A percentile compares a stretch with the other conserved stretches of the same genome.
These are phyloP conservation scores for Cheilosia variabilis DNA, from an alignment of 2,888 invertebrate genomes.

Conservation along the genomic window DNA sequence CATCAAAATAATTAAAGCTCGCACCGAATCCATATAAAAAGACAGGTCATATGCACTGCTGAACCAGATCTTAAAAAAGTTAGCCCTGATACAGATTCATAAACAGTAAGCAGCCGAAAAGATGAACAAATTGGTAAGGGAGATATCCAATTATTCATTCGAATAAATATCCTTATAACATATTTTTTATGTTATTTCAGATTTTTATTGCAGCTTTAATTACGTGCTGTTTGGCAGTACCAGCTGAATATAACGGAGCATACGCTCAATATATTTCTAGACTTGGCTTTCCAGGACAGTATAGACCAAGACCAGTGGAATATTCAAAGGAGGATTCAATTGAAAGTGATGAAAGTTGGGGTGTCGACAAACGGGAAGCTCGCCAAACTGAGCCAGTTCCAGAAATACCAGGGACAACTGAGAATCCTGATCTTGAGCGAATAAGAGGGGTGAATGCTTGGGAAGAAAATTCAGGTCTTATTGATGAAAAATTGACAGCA, in stretches of 20 bases:
- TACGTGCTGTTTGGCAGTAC: slow-evolving; percentile 19
- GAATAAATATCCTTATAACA: neutral
- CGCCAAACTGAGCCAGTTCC: neutral
- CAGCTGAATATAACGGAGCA: slow-evolving; percentile 10
- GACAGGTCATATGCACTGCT: neutral
- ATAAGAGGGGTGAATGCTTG: slow-evolving; percentile 15
- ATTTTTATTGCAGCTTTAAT: slow-evolving; percentile 16
- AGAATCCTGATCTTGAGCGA: slow-evolving; percentile 7
- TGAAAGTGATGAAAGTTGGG: slow-evolving; percentile 34
- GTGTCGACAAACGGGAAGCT: slow-evolving; percentile 38
- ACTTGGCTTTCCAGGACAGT: neutral
- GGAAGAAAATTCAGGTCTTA: neutral
- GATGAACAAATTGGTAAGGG: slow-evolving; percentile 39
- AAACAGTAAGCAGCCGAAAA: neutral
- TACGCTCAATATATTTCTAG: neutral
- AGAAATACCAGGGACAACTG: slow-evolving; percentile 1
- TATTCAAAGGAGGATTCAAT: slow-evolving; percentile 4
- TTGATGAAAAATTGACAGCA: neutral
- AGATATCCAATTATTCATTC: neutral
- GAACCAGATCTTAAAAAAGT: slow-evolving; percentile 11
- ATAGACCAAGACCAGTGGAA: neutral
- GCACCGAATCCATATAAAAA: slow-evolving; percentile 36
- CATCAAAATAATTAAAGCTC: slow-evolving; percentile 3
- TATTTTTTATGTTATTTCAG: slow-evolving; percentile 3
- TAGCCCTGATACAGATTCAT: neutral